These are phyloP conservation scores for Rallus crepitans DNA, from an alignment of 2,797 vertebrate genomes.

Conservation along the genomic window DNA sequence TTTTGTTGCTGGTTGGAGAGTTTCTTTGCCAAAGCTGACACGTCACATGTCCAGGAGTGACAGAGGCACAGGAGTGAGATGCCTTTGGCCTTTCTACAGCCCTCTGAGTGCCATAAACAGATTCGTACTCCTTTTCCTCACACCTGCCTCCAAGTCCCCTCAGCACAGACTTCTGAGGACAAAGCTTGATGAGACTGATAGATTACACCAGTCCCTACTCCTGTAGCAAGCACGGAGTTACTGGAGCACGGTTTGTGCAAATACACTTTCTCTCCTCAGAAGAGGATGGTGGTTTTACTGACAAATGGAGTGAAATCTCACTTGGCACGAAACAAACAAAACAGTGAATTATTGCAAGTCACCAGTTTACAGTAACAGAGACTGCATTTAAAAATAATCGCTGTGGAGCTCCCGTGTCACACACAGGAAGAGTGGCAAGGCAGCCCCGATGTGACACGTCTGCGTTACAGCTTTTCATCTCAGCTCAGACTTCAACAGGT, in stretches of 20 bases:
- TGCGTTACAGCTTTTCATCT: conserved; percentile 71
- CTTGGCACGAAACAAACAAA: conserved; percentile 71
- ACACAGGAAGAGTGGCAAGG: conserved; percentile 63
- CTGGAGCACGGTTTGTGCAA: conserved; percentile 48
- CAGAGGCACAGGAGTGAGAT: not conserved
- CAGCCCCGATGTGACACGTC: conserved; percentile 68
- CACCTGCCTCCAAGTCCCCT: not conserved
- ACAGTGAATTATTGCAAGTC: conserved; percentile 68
- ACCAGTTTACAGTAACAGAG: conserved; percentile 54
- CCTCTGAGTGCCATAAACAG: not conserved
- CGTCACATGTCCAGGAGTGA: not conserved
- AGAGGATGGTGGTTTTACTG: conserved; percentile 66
- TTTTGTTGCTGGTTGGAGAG: not conserved
- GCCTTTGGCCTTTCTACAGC: not conserved
- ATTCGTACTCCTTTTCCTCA: not conserved
- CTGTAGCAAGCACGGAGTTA: conserved; percentile 38
- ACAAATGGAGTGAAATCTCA: conserved; percentile 73
- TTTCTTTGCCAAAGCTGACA: not conserved
- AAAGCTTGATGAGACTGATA: not conserved
- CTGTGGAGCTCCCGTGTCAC: conserved; percentile 60
- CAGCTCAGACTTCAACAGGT: conserved; percentile 49
- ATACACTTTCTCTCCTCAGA: conserved; percentile 60
- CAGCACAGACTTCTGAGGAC: not conserved
- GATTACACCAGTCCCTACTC: conserved; percentile 9
- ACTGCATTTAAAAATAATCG: conserved; percentile 70